phyloP scores from a whole-genome alignment of 2,888 invertebrate genomes.

The Pemphredon lugubris region DNA sequence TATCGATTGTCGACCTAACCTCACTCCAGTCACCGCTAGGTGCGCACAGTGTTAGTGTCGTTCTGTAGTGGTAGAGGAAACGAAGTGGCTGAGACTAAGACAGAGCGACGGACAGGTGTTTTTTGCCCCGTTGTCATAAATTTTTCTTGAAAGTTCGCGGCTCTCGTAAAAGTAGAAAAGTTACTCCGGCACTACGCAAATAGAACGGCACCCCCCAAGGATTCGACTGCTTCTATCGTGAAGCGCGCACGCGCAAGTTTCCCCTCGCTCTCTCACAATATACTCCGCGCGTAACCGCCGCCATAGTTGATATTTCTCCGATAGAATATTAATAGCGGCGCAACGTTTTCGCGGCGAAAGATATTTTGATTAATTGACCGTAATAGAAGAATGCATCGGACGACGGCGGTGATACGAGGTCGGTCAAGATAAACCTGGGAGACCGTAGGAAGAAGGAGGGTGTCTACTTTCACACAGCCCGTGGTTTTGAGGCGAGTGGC shows the following conservation, averaged over 20 bases:
- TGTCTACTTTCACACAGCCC: constrained; percentile 58
- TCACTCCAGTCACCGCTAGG: constrained; percentile 61
- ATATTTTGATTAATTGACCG: constrained; percentile 35
- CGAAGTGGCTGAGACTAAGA: constrained; percentile 43
- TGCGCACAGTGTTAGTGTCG: constrained; percentile 62
- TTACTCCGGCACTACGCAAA: constrained; percentile 21
- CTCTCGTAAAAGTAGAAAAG: constrained; percentile 9
- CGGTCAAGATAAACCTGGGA: constrained; percentile 35
- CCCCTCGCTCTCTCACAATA: constrained; percentile 49
- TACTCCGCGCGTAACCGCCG: constrained; percentile 63
- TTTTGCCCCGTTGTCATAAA: constrained; percentile 24
- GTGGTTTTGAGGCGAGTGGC: constrained; percentile 58
- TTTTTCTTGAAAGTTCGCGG: constrained; percentile 34
- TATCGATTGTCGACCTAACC: constrained; percentile 62
- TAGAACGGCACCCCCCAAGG: constrained; percentile 26
- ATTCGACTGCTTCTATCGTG: constrained; percentile 37
- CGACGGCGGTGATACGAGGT: constrained; percentile 40
- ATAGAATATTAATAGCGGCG: constrained; percentile 64
- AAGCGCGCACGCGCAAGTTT: constrained; percentile 63
- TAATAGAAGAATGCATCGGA: constrained; percentile 26
- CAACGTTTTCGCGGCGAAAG: constrained; percentile 40
- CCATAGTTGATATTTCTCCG: constrained; percentile 69
- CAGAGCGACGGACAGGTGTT: constrained; percentile 63
- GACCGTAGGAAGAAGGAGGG: constrained; percentile 42
- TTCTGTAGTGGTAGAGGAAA: constrained; percentile 38